Percentiles rank a stretch among this genome's conserved stretches.
Conservation (phyloP, 2,797 vertebrate species). For the Girardinus metallicus region DNA sequence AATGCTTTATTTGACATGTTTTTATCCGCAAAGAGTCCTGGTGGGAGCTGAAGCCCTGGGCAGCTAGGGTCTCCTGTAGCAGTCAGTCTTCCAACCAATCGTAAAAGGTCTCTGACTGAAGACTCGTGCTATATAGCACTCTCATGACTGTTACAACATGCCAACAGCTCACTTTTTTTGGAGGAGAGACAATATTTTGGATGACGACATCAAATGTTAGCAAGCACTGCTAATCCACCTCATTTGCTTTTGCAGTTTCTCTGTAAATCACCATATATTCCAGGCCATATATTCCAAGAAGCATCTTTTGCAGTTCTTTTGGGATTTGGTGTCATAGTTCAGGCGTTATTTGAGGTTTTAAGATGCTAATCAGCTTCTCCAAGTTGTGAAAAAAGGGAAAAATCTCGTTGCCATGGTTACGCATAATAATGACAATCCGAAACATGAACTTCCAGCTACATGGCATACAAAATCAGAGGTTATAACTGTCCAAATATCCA, state of each 20-base stretch:
- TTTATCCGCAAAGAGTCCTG: neutral
- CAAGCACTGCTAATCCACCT: neutral
- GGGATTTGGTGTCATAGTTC: neutral
- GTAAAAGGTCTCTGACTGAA: neutral
- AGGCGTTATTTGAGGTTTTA: neutral
- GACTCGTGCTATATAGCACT: neutral
- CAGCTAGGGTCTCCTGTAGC: neutral
- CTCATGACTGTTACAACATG: neutral
- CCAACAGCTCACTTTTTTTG: neutral
- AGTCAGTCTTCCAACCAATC: neutral
- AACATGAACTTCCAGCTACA: too few relatives aligned
- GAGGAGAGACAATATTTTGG: neutral
- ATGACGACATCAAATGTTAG: neutral
- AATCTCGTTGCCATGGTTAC: neutral
- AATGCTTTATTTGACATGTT: neutral
- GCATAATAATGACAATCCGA: too few relatives aligned
- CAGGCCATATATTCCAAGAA: neutral
- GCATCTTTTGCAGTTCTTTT: neutral
- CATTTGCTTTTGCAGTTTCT: neutral
- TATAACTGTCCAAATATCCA: neutral
- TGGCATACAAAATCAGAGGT: neutral
- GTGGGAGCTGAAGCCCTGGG: neutral
- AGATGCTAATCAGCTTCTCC: neutral
- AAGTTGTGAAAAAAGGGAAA: neutral
- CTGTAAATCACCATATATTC: neutral